Evolutionary conservation across 2,797 vertebrate species (phyloP).

Genomic region (Pangasius krempfi): DNA sequence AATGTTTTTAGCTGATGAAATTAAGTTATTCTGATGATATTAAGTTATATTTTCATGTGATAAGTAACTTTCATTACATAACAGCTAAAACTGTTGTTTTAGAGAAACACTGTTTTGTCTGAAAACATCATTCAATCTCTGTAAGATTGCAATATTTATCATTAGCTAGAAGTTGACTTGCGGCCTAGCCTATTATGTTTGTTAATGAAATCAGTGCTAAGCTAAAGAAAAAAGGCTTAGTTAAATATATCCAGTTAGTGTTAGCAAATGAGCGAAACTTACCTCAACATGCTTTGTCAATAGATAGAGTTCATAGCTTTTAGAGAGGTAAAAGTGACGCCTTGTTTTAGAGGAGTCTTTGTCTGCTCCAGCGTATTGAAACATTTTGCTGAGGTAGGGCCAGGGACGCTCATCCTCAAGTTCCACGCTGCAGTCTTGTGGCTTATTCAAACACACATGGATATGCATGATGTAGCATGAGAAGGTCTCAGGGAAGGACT

Average conservation of each 20-base stretch:
- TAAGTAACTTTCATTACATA: background rate
- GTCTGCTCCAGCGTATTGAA: background rate
- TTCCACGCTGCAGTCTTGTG: background rate
- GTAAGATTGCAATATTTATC: too few species aligned
- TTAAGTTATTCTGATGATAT: too few species aligned
- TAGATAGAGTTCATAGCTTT: too few species aligned
- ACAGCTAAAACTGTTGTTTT: background rate
- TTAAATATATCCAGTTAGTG: too few species aligned
- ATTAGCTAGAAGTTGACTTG: background rate
- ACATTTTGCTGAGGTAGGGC: background rate
- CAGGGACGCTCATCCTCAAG: background rate
- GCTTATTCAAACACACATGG: background rate
- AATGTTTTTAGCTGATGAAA: background rate
- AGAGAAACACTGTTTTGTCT: background rate
- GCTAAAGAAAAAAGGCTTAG: too few species aligned
- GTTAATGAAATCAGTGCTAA: too few species aligned
- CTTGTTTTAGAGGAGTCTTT: background rate
- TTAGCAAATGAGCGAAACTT: too few species aligned
- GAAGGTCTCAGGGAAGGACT: background rate
- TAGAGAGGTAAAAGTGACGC: too few species aligned
- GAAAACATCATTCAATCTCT: background rate
- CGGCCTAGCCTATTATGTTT: background rate
- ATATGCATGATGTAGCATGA: background rate
- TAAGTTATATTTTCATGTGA: background rate
- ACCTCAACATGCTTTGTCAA: too few species aligned